Evolutionary conservation across 2,888 invertebrate species (phyloP).

Genomic region (Entomobrya proxima): DNA sequence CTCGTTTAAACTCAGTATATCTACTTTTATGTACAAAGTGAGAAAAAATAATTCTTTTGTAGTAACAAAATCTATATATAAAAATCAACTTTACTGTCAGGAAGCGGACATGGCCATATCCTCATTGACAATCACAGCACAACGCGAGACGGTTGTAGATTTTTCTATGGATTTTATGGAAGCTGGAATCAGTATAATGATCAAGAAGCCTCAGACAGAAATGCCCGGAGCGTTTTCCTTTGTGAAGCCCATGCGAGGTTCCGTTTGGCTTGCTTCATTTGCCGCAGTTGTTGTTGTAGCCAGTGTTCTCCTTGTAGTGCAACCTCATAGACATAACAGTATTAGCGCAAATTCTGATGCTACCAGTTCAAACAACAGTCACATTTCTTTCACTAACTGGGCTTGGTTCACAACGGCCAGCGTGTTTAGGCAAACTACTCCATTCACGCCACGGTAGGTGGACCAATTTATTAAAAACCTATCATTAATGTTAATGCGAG

Average conservation of each 20-base stretch:
- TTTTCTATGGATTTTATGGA: conserved; percentile 98
- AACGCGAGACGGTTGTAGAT: conserved; percentile 94
- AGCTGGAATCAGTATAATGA: conserved; percentile 95
- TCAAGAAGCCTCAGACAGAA: conserved; percentile 82
- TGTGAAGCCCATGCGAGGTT: conserved; percentile 73
- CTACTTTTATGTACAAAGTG: neutral
- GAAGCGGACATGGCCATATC: conserved; percentile 92
- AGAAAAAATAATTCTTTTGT: neutral
- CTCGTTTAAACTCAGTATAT: neutral
- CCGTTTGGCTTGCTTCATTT: conserved; percentile 73
- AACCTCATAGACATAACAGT: conserved; percentile 52
- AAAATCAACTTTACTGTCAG: conserved; percentile 78
- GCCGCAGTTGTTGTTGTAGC: conserved; percentile 74
- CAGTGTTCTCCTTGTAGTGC: conserved; percentile 73
- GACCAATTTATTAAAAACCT: conserved; percentile 25
- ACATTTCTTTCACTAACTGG: conserved; percentile 72
- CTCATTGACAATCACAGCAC: conserved; percentile 93
- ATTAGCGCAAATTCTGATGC: conserved; percentile 38
- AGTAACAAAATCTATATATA: conserved; percentile 3
- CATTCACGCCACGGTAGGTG: conserved; percentile 75
- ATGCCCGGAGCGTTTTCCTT: conserved; percentile 88
- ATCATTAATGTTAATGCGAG: neutral
- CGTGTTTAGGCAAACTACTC: conserved; percentile 75
- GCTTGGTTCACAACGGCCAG: conserved; percentile 75
- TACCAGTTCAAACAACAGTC: conserved; percentile 58